Percentiles rank a stretch among this genome's conserved stretches.
phyloP scores from a whole-genome alignment of 1,140 invertebrate species.

The Drosophila parvula region DNA sequence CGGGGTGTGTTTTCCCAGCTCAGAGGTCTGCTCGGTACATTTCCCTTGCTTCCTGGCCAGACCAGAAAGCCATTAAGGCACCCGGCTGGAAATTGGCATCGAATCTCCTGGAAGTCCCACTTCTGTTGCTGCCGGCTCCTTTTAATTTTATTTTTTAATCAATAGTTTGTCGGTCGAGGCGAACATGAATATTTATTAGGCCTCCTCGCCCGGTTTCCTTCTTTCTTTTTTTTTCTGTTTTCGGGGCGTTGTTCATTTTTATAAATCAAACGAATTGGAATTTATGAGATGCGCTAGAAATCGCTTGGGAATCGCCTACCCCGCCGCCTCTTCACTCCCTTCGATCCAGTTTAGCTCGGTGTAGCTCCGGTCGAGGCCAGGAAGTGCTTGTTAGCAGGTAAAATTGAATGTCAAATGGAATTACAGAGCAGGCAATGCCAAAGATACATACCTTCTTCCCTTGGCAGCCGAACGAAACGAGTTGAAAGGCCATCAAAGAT shows the following conservation, averaged over 20 bases:
- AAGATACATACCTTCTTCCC: slow-evolving; percentile 5
- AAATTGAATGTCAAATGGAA: slow-evolving; percentile 70
- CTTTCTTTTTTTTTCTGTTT: slow-evolving; percentile 33
- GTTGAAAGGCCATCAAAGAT: slow-evolving; percentile 11
- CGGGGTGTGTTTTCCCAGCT: slow-evolving; percentile 9
- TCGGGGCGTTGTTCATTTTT: slow-evolving; percentile 74
- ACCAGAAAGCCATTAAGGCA: slow-evolving; percentile 32
- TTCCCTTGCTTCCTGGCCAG: slow-evolving; percentile 25
- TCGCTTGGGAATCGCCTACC: slow-evolving; percentile 17
- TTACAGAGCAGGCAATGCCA: slow-evolving; percentile 36
- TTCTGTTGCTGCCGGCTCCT: slow-evolving; percentile 33
- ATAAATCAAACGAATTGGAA: slow-evolving; percentile 65
- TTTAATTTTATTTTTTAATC: slow-evolving; percentile 51
- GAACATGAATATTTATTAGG: slow-evolving; percentile 74
- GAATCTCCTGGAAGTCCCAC: slow-evolving; percentile 34
- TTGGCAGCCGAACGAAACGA: slow-evolving; percentile 6
- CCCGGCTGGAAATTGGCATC: slow-evolving; percentile 41
- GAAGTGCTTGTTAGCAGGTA: slow-evolving; percentile 69
- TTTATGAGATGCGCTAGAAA: slow-evolving; percentile 36
- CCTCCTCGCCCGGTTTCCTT: slow-evolving; percentile 6
- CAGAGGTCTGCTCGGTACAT: slow-evolving; percentile 6
- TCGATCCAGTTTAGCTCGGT: slow-evolving; percentile 21
- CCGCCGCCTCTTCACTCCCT: not conserved
- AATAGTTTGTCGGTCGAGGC: slow-evolving; percentile 35
- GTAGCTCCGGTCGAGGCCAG: slow-evolving; percentile 10